Evolutionary conservation across 2,797 vertebrate species (phyloP), one percentile per base, ranked within the genome.

Genomic region (Tenualosa ilisha): DNA sequence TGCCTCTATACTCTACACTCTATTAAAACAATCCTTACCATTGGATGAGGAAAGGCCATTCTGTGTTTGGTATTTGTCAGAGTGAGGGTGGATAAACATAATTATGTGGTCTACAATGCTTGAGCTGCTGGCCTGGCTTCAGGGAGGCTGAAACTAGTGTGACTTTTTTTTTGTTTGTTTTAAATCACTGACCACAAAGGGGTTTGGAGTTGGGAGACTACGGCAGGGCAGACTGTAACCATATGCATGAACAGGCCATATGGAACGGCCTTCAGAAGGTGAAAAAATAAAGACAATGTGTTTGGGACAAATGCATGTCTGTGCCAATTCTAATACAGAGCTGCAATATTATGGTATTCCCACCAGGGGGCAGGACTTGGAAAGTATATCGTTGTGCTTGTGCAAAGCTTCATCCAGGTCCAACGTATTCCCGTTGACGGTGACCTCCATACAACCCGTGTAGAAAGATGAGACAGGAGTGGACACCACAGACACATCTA

Each of bases 311-410:
- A 79, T 79, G 40, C 17, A 20, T 79, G 72, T 79, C 72, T 40
- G 72, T 79, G 72, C 37, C 72, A 79, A 79, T 22, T 20, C 20
- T 43, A 79, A 79, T 22, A 79, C 20, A 46, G 37, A 46, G 37
- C 72, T 79, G 72, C 72, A 46, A 43, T 43, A n/a, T 7, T 43
- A 79, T 6, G 88, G 88, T 8, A 91, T 88, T 86, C 91, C 93
- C 93, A 95, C 91, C 6, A 96, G 96, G 88, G 98, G 98, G 91
- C 98, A 99, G 92, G 98, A 98, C 91, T 99, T 98, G 20, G 98
- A 97, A 86, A 95, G 97, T 93, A 99, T 98, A 91, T 98, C 97
- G 4, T 94, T 96, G 95, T 98, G 96, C 90, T 99, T 99, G 92
- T 97, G 94, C 82, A 95, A 85, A 83, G 98, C 98, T 72, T 96